phyloP scores from a whole-genome alignment of 2,888 invertebrate species.

The Lamellibrachia satsuma region DNA sequence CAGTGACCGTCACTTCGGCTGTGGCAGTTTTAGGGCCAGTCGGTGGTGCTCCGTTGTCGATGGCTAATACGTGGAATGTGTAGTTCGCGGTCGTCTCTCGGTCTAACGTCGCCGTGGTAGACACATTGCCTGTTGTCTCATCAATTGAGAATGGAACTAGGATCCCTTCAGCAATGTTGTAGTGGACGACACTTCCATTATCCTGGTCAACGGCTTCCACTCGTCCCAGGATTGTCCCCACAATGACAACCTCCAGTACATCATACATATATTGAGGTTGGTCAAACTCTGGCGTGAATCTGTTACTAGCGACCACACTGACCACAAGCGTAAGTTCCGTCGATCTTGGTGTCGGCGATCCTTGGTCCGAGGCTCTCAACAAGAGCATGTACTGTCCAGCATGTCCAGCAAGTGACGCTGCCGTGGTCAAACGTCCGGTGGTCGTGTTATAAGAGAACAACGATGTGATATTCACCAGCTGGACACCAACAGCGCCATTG shows the following conservation, averaged over 20 bases:
- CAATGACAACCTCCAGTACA: constrained; percentile 21
- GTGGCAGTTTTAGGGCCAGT: constrained; percentile 27
- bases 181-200: constrained; percentile 23
- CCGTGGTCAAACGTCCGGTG: constrained; percentile 18
- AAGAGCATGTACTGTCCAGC: constrained; percentile 22
- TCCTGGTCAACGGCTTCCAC: constrained; percentile 24
- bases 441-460: constrained; percentile 21
- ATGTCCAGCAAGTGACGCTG: constrained; percentile 6
- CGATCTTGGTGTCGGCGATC: constrained; percentile 21
- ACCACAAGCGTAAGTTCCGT: constrained; percentile 21
- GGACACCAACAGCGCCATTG: constrained; percentile 25
- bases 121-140: constrained; percentile 19
- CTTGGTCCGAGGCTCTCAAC: constrained; percentile 27
- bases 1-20: constrained; percentile 22
- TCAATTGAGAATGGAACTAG: constrained; percentile 28
- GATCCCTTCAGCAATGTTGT: background rate
- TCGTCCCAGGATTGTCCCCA: constrained; percentile 18
- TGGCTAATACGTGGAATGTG: constrained; percentile 23
- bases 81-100: constrained; percentile 19
- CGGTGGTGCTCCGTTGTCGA: constrained; percentile 31
- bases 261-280: constrained; percentile 18
- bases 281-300: constrained; percentile 28
- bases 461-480: constrained; percentile 14
- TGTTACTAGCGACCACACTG: constrained; percentile 22
- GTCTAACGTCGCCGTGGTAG: constrained; percentile 17